These are phyloP conservation scores for Ferdinandea cuprea DNA, from an alignment of 2,888 invertebrate genomes.

Conservation along the genomic window DNA sequence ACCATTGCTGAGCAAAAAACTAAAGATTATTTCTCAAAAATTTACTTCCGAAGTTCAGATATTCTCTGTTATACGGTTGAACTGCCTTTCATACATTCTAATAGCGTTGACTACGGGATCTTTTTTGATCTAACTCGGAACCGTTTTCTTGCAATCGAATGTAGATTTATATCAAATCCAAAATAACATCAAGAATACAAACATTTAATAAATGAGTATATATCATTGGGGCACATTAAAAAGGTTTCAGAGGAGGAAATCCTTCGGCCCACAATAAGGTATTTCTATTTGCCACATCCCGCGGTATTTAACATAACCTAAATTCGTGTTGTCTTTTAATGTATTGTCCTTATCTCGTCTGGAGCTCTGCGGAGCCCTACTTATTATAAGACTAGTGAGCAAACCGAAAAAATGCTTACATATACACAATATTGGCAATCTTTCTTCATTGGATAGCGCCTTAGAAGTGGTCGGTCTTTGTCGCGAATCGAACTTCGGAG, in stretches of 20 bases:
- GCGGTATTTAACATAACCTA: neutral
- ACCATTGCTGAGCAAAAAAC: neutral
- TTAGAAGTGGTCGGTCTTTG: constrained; percentile 15
- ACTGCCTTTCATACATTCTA: neutral
- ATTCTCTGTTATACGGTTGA: neutral
- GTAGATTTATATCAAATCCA: neutral
- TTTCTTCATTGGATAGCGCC: constrained; percentile 12
- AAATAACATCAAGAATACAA: neutral
- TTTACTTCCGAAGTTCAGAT: constrained; percentile 2
- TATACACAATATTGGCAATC: neutral
- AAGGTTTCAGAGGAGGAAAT: neutral
- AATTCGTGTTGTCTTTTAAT: neutral
- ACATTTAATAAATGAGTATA: constrained; percentile 7
- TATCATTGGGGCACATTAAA: constrained; percentile 1
- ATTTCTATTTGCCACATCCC: neutral
- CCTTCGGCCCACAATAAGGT: neutral
- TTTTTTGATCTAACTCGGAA: neutral
- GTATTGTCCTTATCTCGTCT: neutral
- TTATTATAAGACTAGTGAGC: constrained; percentile 38
- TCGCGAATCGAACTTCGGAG: constrained; percentile 27
- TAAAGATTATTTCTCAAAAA: neutral
- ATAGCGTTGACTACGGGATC: neutral
- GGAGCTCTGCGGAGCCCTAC: neutral
- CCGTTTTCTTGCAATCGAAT: neutral
- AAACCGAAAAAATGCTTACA: constrained; percentile 29